Percentiles rank a stretch among this genome's conserved stretches.
phyloP scores from a whole-genome alignment of 2,888 invertebrate species.

The Theretra japonica region DNA sequence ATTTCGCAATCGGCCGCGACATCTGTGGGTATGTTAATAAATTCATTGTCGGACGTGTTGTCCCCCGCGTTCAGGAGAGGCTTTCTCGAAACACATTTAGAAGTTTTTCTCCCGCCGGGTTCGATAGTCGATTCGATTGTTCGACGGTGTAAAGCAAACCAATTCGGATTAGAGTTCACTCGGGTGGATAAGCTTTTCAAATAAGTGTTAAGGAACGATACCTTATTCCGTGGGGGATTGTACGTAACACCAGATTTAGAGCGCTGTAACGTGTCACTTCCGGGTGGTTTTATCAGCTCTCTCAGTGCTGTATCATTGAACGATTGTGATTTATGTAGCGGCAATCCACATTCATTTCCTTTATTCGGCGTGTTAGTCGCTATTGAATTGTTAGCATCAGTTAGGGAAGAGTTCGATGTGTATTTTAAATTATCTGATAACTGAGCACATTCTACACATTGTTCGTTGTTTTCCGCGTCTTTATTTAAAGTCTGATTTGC shows the following conservation, averaged over 20 bases:
- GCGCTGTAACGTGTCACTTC: slow-evolving; percentile 59
- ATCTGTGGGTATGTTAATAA: slow-evolving; percentile 73
- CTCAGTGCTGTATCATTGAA: slow-evolving; percentile 64
- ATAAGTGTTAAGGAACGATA: slow-evolving; percentile 81
- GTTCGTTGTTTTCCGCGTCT: slow-evolving; percentile 38
- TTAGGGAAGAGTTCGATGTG: slow-evolving; percentile 57
- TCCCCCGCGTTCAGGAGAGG: slow-evolving; percentile 56
- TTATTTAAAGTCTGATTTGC: slow-evolving; percentile 52
- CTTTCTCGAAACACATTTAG: slow-evolving; percentile 57
- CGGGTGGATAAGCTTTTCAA: slow-evolving; percentile 79
- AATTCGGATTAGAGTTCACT: slow-evolving; percentile 74
- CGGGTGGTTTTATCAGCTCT: slow-evolving; percentile 49
- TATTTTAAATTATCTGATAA: slow-evolving; percentile 49
- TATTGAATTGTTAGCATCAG: slow-evolving; percentile 53
- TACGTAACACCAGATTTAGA: slow-evolving; percentile 74
- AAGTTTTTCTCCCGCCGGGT: slow-evolving; percentile 52
- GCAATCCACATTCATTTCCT: slow-evolving; percentile 56
- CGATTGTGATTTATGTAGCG: slow-evolving; percentile 75
- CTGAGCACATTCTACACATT: slow-evolving; percentile 19
- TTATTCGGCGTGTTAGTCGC: slow-evolving; percentile 52
- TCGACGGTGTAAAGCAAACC: slow-evolving; percentile 68
- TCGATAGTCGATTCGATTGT: slow-evolving; percentile 60
- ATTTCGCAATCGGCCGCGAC: slow-evolving; percentile 77
- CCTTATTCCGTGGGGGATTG: slow-evolving; percentile 74
- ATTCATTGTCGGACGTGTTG: slow-evolving; percentile 70